Evolutionary conservation across 2,113 vertebrate genomes (phyloP).

Genomic region (Chrysemys picta): DNA sequence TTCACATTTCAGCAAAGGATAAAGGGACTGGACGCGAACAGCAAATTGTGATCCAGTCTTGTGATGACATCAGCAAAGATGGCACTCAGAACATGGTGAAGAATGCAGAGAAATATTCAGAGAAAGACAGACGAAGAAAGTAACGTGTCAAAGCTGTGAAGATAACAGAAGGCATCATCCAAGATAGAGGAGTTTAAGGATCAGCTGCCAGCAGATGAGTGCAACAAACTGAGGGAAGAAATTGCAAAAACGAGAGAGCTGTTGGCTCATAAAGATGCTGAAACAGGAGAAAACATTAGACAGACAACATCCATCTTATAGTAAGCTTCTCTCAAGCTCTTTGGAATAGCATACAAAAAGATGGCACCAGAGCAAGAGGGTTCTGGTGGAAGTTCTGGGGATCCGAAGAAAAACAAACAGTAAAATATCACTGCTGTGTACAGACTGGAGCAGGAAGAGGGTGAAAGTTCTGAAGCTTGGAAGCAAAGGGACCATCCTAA

Average conservation of each 20-base stretch:
- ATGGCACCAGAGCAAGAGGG: constrained; percentile 95
- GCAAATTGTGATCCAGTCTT: constrained; percentile 93
- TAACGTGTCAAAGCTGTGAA: constrained; percentile 97
- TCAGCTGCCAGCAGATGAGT: constrained; percentile 96
- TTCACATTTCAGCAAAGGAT: constrained; percentile 92
- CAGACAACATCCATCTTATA: constrained; percentile 92
- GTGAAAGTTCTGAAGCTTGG: constrained; percentile 80
- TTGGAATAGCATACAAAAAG: constrained; percentile 99
- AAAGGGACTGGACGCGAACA: constrained; percentile 92
- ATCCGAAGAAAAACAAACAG: constrained; percentile 92
- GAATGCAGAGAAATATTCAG: constrained; percentile 91
- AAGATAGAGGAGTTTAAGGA: constrained; percentile 99
- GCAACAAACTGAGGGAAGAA: constrained; percentile 94
- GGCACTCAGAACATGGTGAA: constrained; percentile 95
- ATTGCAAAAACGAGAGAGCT: constrained; percentile 91
- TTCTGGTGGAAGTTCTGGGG: constrained; percentile 83
- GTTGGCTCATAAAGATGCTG: constrained; percentile 92
- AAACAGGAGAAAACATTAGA: constrained; percentile 95
- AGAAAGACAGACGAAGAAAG: constrained; percentile 89
- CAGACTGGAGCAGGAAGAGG: constrained; percentile 49
- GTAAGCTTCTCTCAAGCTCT: constrained; percentile 97
- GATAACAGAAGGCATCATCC: constrained; percentile 93
- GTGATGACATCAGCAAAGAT: constrained; percentile 91
- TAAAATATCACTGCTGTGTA: constrained; percentile 75
- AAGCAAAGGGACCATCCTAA: constrained; percentile 80